Evolutionary conservation across 1,140 invertebrate genomes (phyloP).

Genomic region (Drosophila arawakana): DNA sequence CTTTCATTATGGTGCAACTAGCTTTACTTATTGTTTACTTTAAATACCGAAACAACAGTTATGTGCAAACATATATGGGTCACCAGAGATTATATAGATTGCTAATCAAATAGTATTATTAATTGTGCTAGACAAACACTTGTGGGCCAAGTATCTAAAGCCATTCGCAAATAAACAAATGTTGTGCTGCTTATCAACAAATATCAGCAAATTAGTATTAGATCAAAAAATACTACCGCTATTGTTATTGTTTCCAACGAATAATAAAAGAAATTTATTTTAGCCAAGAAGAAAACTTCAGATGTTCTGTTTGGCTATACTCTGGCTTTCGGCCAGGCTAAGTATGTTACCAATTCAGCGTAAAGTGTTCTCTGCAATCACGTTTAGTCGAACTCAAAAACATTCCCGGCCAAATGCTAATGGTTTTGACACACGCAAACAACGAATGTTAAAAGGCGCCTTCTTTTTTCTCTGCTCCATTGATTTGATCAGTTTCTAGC

Average conservation of each 20-base stretch:
- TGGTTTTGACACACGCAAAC: slow-evolving; percentile 26
- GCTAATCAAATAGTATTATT: slow-evolving; percentile 31
- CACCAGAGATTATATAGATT: slow-evolving; percentile 49
- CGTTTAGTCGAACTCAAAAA: slow-evolving; percentile 33
- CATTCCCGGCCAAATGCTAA: slow-evolving; percentile 1
- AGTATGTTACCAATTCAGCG: slow-evolving; percentile 21
- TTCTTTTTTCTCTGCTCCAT: slow-evolving; percentile 30
- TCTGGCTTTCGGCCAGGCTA: neutral
- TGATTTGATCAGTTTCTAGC: slow-evolving; percentile 66
- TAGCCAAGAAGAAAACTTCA: neutral
- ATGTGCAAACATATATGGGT: slow-evolving; percentile 43
- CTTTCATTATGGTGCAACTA: slow-evolving; percentile 27
- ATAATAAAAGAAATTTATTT: too few relatives aligned
- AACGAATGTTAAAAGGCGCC: slow-evolving; percentile 32
- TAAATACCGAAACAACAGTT: neutral
- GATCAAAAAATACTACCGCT: slow-evolving; percentile 12
- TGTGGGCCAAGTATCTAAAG: slow-evolving; percentile 17
- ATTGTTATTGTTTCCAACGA: neutral
- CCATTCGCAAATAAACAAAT: slow-evolving; percentile 30
- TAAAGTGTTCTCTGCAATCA: slow-evolving; percentile 18
- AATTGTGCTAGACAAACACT: slow-evolving; percentile 12
- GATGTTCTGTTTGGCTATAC: neutral
- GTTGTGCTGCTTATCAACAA: slow-evolving; percentile 9
- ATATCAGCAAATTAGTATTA: neutral
- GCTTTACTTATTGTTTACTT: slow-evolving; percentile 2